phyloP scores from a whole-genome alignment of 2,888 invertebrate genomes.

The Drosophila helvetica region DNA sequence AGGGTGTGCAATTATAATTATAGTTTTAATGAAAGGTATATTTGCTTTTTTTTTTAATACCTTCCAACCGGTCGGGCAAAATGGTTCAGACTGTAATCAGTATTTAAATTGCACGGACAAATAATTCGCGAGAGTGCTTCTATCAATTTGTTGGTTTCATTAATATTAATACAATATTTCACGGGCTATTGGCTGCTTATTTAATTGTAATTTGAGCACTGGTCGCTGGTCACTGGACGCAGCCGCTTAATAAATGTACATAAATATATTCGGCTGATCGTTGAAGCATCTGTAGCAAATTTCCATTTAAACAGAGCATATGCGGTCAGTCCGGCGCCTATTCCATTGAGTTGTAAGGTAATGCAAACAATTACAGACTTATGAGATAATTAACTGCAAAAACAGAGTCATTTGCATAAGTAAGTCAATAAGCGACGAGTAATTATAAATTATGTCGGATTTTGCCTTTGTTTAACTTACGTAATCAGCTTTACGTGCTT shows the following conservation, averaged over 20 bases:
- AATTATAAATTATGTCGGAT: constrained; percentile 66
- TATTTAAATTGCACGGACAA: constrained; percentile 34
- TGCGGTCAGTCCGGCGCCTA: constrained; percentile 13
- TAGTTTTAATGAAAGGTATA: constrained; percentile 26
- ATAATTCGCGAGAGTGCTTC: constrained; percentile 19
- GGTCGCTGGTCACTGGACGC: background rate
- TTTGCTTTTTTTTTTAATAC: constrained; percentile 32
- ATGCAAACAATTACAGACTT: constrained; percentile 59
- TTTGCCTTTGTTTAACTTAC: constrained; percentile 46
- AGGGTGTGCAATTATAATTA: constrained; percentile 28
- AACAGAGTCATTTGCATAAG: constrained; percentile 57
- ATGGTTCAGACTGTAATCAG: constrained; percentile 23
- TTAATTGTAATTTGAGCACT: constrained; percentile 31
- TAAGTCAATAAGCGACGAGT: constrained; percentile 57
- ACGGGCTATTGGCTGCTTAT: constrained; percentile 44
- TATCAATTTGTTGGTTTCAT: constrained; percentile 39
- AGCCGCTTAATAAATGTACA: constrained; percentile 14
- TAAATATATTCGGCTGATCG: constrained; percentile 21
- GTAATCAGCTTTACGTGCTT: constrained; percentile 53
- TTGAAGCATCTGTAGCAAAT: constrained; percentile 6
- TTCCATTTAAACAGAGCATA: constrained; percentile 16
- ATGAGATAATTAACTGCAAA: constrained; percentile 54
- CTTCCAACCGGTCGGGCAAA: background rate
- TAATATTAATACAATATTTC: constrained; percentile 50
- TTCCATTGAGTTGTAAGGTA: constrained; percentile 30